phyloP scores from a whole-genome alignment of 2,888 invertebrate species.

The Tetragonisca angustula region DNA sequence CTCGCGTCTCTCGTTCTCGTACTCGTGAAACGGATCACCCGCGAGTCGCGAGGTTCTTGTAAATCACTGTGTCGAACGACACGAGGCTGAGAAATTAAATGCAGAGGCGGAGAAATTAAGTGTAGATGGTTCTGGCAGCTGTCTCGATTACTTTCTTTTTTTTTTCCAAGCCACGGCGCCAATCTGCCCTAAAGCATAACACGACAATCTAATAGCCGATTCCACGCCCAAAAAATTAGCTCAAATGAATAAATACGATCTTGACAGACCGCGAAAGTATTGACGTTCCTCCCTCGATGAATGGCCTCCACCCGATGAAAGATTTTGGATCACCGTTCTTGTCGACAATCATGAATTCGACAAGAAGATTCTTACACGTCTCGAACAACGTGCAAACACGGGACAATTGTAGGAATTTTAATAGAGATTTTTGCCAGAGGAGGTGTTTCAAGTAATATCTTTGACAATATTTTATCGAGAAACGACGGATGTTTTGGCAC shows the following conservation, averaged over 20 bases:
- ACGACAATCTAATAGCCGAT: constrained; percentile 72
- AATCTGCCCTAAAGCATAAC: constrained; percentile 77
- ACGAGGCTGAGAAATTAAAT: too few species aligned
- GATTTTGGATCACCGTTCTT: neutral
- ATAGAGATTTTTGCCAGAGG: neutral
- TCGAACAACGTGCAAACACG: neutral
- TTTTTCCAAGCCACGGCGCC: constrained; percentile 76
- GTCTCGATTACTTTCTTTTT: constrained; percentile 45
- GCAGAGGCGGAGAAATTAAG: neutral
- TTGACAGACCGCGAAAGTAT: constrained; percentile 59
- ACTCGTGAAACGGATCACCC: neutral
- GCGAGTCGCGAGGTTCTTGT: neutral
- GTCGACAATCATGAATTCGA: neutral
- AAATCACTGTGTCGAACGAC: neutral
- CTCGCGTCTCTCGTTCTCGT: neutral
- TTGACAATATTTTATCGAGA: constrained; percentile 65
- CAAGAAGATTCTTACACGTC: neutral
- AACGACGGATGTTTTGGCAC: constrained; percentile 74
- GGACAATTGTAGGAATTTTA: neutral
- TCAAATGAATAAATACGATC: constrained; percentile 73
- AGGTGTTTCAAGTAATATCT: constrained; percentile 35
- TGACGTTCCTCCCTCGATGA: constrained; percentile 28
- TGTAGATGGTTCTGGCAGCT: constrained; percentile 48
- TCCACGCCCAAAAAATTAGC: constrained; percentile 76
- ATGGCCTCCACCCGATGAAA: too few species aligned